Conservation (phyloP, 2,113 vertebrate genomes). For the Siphamia tubifer region DNA sequence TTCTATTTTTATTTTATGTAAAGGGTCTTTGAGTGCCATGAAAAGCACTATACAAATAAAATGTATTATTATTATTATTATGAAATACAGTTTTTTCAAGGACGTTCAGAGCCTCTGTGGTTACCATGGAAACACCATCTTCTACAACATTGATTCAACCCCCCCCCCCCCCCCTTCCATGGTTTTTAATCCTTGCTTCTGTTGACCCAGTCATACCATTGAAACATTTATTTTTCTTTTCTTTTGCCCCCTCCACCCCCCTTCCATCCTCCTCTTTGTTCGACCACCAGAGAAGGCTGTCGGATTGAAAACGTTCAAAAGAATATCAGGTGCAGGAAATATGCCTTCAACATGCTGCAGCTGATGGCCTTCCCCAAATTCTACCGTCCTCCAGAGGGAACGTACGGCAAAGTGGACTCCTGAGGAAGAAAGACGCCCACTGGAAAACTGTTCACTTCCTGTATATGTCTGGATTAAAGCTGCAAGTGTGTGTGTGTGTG, state of each 20-base stretch:
- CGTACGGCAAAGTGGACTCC: conserved; percentile 95
- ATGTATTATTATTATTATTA: too few relatives aligned
- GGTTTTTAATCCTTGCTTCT: too few relatives aligned
- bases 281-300: conserved; percentile 94
- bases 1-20: too few relatives aligned
- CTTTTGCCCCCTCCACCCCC: conserved; percentile 8
- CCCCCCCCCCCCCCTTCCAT: too few relatives aligned
- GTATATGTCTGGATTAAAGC: background rate
- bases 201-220: too few relatives aligned
- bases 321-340: conserved; percentile 98
- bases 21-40: too few relatives aligned
- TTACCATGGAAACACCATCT: too few relatives aligned
- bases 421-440: conserved; percentile 63
- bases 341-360: conserved; percentile 99
- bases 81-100: too few relatives aligned
- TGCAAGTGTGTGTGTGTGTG: background rate
- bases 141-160: too few relatives aligned
- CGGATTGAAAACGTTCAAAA: conserved; percentile 99
- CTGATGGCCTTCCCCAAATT: conserved; percentile 98
- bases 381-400: conserved; percentile 97
- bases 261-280: conserved; percentile 23
- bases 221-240: conserved; percentile 16
- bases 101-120: too few relatives aligned
- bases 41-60: too few relatives aligned
- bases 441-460: background rate